Percentiles rank a stretch among this genome's conserved stretches.
phyloP scores from a whole-genome alignment of 64 coral and sea anemone species.

The Dendrophyllia cribrosa region DNA sequence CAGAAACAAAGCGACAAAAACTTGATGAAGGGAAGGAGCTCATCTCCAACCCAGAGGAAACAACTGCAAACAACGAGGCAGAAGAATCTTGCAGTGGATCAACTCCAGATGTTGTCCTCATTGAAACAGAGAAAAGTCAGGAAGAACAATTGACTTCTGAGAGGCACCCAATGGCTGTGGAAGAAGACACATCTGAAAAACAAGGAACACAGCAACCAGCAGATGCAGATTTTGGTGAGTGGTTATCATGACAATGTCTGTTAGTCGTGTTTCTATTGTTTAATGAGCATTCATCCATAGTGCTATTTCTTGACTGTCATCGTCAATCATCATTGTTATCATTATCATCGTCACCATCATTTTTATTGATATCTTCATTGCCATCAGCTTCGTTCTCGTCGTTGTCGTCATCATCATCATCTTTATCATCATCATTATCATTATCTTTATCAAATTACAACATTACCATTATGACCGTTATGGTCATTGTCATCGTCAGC shows the following conservation, averaged over 20 bases:
- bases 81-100: not conserved
- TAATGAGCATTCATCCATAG: too few relatives aligned
- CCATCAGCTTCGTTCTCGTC: too few relatives aligned
- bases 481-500: too few relatives aligned
- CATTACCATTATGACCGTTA: too few relatives aligned
- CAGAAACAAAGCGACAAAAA: constrained; percentile 31
- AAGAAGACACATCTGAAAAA: not conserved
- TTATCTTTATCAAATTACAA: too few relatives aligned
- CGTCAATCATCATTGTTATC: too few relatives aligned
- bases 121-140: not conserved
- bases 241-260: not conserved
- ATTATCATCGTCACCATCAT: too few relatives aligned
- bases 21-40: not conserved
- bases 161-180: not conserved
- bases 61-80: not conserved
- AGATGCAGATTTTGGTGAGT: constrained; percentile 20
- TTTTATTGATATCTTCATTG: too few relatives aligned
- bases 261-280: too few relatives aligned
- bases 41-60: not conserved
- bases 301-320: too few relatives aligned
- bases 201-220: not conserved
- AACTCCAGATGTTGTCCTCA: not conserved
- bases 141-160: not conserved
- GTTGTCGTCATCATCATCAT: too few relatives aligned
- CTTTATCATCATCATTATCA: too few relatives aligned